phyloP scores from a whole-genome alignment of 2,888 invertebrate genomes.

The Megalurothrips usitatus region DNA sequence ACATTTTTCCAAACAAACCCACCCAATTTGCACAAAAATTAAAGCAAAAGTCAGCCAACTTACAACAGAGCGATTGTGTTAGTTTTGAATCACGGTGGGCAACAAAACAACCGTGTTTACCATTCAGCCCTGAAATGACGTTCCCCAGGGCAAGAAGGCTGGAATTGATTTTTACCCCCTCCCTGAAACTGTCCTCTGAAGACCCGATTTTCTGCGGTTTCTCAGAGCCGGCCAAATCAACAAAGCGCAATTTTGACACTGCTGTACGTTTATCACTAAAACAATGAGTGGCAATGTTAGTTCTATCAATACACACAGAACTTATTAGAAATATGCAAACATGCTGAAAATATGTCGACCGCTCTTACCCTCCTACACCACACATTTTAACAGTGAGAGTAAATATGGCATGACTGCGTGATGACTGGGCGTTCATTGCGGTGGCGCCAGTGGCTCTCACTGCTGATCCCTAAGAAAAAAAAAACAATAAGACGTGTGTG shows the following conservation, averaged over 20 bases:
- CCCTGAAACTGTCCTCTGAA: slow-evolving; percentile 79
- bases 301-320: background rate
- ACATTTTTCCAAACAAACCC: no score
- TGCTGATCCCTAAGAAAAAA: slow-evolving; percentile 56
- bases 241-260: slow-evolving; percentile 84
- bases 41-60: slow-evolving; percentile 32
- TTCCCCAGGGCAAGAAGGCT: slow-evolving; percentile 88
- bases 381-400: slow-evolving; percentile 59
- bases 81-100: slow-evolving; percentile 90
- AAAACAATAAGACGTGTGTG: background rate
- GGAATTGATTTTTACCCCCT: slow-evolving; percentile 88
- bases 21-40: background rate
- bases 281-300: background rate
- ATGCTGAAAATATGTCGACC: slow-evolving; percentile 16
- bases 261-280: slow-evolving; percentile 63
- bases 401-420: slow-evolving; percentile 86
- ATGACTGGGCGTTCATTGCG: slow-evolving; percentile 87
- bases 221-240: slow-evolving; percentile 68
- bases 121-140: slow-evolving; percentile 87
- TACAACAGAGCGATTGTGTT: slow-evolving; percentile 79
- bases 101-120: slow-evolving; percentile 64
- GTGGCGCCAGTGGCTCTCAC: slow-evolving; percentile 81
- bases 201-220: slow-evolving; percentile 81
- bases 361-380: slow-evolving; percentile 51
- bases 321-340: slow-evolving; percentile 35